Percentiles rank a stretch among this genome's conserved stretches.
phyloP scores from a whole-genome alignment of 2,888 invertebrate species.

The Carpatolechia fugitivella region DNA sequence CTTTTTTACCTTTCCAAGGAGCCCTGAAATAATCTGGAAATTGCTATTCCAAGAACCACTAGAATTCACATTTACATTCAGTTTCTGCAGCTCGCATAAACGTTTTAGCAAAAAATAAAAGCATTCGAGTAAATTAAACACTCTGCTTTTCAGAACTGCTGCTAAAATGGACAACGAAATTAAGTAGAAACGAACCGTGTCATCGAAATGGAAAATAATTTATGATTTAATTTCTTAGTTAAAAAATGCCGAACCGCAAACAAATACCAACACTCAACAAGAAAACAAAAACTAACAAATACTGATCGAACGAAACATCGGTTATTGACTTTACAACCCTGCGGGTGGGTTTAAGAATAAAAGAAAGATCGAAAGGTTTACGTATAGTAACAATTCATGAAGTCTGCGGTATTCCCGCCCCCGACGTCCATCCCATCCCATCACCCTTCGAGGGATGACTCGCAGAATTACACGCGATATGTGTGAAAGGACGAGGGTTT shows the following conservation, averaged over 20 bases:
- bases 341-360: too few relatives aligned
- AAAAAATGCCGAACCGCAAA: too few relatives aligned
- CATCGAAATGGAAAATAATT: neutral
- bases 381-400: neutral
- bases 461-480: neutral
- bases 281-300: too few relatives aligned
- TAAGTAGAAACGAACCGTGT: neutral
- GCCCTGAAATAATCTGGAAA: slow-evolving; percentile 2
- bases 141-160: slow-evolving; percentile 4
- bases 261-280: too few relatives aligned
- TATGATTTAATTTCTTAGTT: too few relatives aligned
- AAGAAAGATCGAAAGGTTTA: neutral
- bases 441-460: neutral
- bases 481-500: neutral
- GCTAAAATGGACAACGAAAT: neutral
- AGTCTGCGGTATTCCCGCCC: neutral
- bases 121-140: neutral
- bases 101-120: neutral
- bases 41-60: neutral
- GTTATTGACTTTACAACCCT: too few relatives aligned
- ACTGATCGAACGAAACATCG: too few relatives aligned
- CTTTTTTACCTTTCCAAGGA: slow-evolving; percentile 9
- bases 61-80: neutral
- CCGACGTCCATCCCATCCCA: neutral
- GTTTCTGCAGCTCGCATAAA: neutral